These are phyloP conservation scores for Hippocampus mohnikei DNA, from an alignment of 2,113 vertebrate genomes.

Conservation along the genomic window DNA sequence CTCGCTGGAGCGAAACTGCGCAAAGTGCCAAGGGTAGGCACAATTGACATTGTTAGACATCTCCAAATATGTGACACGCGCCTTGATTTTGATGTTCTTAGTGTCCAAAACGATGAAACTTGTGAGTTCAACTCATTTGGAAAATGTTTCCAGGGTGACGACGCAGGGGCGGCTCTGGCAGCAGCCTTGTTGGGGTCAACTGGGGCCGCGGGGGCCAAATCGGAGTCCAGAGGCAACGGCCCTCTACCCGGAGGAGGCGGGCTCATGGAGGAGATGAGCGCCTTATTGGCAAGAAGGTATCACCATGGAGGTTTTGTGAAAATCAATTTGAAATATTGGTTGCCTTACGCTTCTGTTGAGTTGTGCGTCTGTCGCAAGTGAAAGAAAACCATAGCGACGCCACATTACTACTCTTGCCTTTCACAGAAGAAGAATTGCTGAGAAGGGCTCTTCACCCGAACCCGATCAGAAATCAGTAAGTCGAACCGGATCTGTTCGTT, in stretches of 20 bases:
- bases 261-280: conserved; percentile 99
- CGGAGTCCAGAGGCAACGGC: conserved; percentile 89
- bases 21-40: conserved; percentile 89
- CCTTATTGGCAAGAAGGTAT: conserved; percentile 89
- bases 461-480: conserved; percentile 88
- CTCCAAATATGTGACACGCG: too few relatives aligned
- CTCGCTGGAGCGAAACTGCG: conserved; percentile 93
- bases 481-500: conserved; percentile 21
- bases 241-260: conserved; percentile 86
- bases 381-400: not conserved
- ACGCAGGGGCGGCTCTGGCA: conserved; percentile 72
- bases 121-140: not conserved
- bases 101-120: not conserved
- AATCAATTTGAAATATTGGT: not conserved
- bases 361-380: not conserved
- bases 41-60: too few relatives aligned
- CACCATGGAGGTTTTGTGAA: not conserved
- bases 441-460: conserved; percentile 92
- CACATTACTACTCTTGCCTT: not conserved
- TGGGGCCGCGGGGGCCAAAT: conserved; percentile 73
- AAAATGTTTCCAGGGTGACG: conserved; percentile 74
- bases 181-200: conserved; percentile 47
- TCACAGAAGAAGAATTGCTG: conserved; percentile 92
- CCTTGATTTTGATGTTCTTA: not conserved
- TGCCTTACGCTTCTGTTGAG: not conserved